Evolutionary conservation across 2,888 invertebrate species (phyloP), one percentile per base, ranked within the genome.

Genomic region (Eupithecia vulgata): DNA sequence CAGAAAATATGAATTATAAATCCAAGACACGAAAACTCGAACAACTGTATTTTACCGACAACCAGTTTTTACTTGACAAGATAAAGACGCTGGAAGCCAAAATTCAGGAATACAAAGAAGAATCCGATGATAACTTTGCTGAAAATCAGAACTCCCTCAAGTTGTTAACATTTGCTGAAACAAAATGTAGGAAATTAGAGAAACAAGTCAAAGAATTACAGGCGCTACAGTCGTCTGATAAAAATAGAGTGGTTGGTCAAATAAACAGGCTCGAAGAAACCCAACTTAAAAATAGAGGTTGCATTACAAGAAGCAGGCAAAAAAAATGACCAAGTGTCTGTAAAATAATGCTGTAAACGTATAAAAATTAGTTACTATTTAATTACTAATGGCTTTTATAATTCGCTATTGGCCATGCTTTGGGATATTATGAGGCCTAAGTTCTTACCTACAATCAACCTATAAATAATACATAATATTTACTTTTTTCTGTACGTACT

Each of bases 31-130:
- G 10, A 25, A 68, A 70, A 61, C 57, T 70, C 42, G 70, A 75
- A 70, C 48, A 57, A 62, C 34, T 70, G 13, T 68, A 72, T 65
- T 34, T 70, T 37, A 30, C 64, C 5, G 72, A 75, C 64, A 70
- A 40, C 45, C 67, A 75, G 34, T 37, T 21, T 0, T 61, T 75
- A 59, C 67, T 72, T 65, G 59, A 65, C 17, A 75, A 65, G 35
- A 72, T 72, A 13, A 68, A 67, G 21, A 12, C 2, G 13, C 75
- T 71, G 6, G 68, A 71, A 70, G n/a, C 37, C 10, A 6, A 65
- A 25, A 37, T 65, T 40, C 12, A 65, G 21, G 15, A 5, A 25
- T 65, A 65, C 65, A 65, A 65, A 42, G 15, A 35, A 21, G 37
- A 40, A 25, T 65, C 65, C 21, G 21, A 64, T 37, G 62, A 35